Evolutionary conservation across 2,797 vertebrate species (phyloP).

Genomic region (Cottoperca gobio): DNA sequence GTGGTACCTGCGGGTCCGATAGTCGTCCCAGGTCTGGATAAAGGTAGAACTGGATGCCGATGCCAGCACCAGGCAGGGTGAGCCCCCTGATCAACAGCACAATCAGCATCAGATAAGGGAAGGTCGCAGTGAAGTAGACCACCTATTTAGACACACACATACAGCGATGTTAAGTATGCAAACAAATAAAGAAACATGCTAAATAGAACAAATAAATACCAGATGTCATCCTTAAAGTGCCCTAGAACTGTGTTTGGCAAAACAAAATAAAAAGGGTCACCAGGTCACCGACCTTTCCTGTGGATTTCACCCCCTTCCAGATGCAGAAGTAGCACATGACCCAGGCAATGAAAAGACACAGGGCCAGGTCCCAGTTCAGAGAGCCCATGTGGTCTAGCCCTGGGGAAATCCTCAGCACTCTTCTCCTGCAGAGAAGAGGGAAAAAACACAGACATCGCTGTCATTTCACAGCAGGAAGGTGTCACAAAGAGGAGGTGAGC

Average conservation of each 20-base stretch:
- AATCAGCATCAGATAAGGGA: conserved; percentile 95
- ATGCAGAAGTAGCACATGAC: conserved; percentile 98
- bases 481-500: background rate
- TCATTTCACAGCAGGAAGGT: background rate
- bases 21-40: conserved; percentile 95
- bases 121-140: conserved; percentile 97
- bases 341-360: conserved; percentile 95
- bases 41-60: conserved; percentile 95
- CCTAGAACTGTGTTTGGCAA: background rate
- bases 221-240: conserved; percentile 15
- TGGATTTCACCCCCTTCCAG: conserved; percentile 98
- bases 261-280: conserved; percentile 19
- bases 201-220: conserved; percentile 31
- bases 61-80: conserved; percentile 91
- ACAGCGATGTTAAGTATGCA: background rate
- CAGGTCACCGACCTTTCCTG: conserved; percentile 89
- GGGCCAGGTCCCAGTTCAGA: conserved; percentile 93
- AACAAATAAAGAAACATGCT: background rate
- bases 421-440: conserved; percentile 81
- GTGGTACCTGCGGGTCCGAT: conserved; percentile 92
- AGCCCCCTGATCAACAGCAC: conserved; percentile 94
- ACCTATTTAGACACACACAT: conserved; percentile 82
- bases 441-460: background rate
- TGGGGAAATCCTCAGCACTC: conserved; percentile 92
- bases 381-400: conserved; percentile 93